Conservation (phyloP, 1,140 invertebrate genomes). For the Drosophila tropicalis region DNA sequence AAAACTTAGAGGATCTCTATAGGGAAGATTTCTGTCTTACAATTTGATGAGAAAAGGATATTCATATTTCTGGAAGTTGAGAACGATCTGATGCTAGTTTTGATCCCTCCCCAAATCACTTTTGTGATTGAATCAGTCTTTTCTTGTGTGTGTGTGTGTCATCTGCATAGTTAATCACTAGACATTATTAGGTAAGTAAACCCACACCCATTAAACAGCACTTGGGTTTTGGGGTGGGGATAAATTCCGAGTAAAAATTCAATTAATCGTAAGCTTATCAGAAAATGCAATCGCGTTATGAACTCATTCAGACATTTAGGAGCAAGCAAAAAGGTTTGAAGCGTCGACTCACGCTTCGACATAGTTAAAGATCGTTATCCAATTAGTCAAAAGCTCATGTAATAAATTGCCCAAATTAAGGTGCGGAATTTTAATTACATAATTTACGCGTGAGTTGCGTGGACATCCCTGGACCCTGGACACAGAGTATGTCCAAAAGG, state of each 20-base stretch:
- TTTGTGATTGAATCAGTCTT: neutral
- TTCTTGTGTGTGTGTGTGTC: neutral
- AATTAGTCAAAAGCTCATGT: constrained; percentile 80
- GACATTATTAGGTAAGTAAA: neutral
- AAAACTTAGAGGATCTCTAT: too few species aligned
- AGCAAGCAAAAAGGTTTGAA: constrained; percentile 21
- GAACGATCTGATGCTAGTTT: too few species aligned
- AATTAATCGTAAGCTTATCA: constrained; percentile 72
- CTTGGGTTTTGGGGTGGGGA: neutral
- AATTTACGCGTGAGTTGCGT: constrained; percentile 78
- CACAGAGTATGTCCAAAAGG: constrained; percentile 15
- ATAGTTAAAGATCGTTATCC: constrained; percentile 80
- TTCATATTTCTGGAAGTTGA: too few species aligned
- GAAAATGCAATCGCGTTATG: constrained; percentile 63
- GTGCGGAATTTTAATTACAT: constrained; percentile 83
- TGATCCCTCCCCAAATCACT: neutral
- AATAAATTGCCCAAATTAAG: constrained; percentile 82
- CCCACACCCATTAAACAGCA: neutral
- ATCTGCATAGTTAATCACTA: constrained; percentile 2
- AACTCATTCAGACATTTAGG: constrained; percentile 49
- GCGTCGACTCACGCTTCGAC: constrained; percentile 3
- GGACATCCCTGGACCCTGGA: constrained; percentile 8
- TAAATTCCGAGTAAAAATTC: constrained; percentile 58
- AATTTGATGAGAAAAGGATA: too few species aligned
- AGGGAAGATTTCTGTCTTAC: too few species aligned